Evolutionary conservation across 2,113 vertebrate genomes (phyloP).

Genomic region (Taxidea taxus): DNA sequence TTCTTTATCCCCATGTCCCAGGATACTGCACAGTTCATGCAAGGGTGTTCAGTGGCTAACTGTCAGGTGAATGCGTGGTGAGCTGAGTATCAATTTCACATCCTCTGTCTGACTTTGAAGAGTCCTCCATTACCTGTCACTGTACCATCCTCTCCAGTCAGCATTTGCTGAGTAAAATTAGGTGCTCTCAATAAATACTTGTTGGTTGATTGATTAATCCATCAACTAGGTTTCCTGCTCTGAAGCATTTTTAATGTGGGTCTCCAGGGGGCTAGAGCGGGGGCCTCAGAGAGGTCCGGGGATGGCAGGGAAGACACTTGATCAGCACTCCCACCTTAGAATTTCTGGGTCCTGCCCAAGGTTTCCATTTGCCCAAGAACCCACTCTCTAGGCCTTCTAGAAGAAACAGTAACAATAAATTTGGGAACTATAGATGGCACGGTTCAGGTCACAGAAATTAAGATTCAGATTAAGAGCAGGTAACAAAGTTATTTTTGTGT

Average conservation of each 20-base stretch:
- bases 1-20: background rate
- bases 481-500: background rate
- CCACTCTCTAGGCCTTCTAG: background rate
- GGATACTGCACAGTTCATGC: rapidly evolving
- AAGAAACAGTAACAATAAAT: background rate
- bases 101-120: slow-evolving; percentile 63
- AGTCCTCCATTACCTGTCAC: slow-evolving; percentile 46
- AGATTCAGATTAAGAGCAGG: background rate
- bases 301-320: background rate
- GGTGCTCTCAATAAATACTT: slow-evolving; percentile 71
- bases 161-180: slow-evolving; percentile 69
- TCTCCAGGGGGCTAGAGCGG: background rate
- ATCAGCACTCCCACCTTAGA: slow-evolving; percentile 40
- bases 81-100: background rate
- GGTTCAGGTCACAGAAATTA: background rate
- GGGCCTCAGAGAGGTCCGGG: background rate
- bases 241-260: slow-evolving; percentile 54
- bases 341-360: background rate
- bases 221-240: slow-evolving; percentile 63
- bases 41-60: background rate
- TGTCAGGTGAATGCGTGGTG: background rate
- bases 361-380: background rate
- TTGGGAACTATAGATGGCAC: background rate
- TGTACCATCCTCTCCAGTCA: slow-evolving; percentile 35
- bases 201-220: slow-evolving; percentile 73